phyloP scores from a whole-genome alignment of 2,888 invertebrate genomes.

The Tanytarsus gracilentus region DNA sequence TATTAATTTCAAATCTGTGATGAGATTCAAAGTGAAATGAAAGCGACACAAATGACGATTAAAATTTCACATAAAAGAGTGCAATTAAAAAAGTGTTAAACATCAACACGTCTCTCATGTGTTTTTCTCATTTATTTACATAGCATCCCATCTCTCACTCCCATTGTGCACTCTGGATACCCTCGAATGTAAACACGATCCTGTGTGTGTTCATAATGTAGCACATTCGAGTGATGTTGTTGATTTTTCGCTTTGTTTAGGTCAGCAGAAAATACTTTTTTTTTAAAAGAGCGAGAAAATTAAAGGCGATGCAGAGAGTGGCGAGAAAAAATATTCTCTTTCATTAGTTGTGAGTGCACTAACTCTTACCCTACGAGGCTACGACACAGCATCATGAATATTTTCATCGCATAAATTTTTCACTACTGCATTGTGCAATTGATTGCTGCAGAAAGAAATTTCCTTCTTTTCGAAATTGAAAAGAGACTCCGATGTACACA shows the following conservation, averaged over 20 bases:
- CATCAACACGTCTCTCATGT: constrained; percentile 25
- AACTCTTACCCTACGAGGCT: too few relatives aligned
- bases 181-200: constrained; percentile 15
- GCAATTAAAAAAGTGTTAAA: constrained; percentile 29
- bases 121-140: constrained; percentile 12
- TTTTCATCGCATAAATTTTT: not conserved
- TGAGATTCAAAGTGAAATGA: not conserved
- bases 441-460: not conserved
- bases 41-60: constrained; percentile 10
- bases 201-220: too few relatives aligned
- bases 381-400: too few relatives aligned
- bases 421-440: constrained; percentile 1
- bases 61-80: constrained; percentile 25
- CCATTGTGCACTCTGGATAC: not conserved
- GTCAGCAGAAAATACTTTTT: constrained; percentile 22
- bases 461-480: not conserved
- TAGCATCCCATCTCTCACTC: not conserved
- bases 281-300: not conserved
- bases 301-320: not conserved
- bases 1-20: not conserved
- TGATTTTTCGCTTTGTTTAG: constrained; percentile 29
- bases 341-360: not conserved
- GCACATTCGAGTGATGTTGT: constrained; percentile 16
- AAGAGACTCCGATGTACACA: not conserved
- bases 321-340: too few relatives aligned